Base-by-base conservation (phyloP, 2,113 vertebrate genomes). In the Aramus guarauna region DNA sequence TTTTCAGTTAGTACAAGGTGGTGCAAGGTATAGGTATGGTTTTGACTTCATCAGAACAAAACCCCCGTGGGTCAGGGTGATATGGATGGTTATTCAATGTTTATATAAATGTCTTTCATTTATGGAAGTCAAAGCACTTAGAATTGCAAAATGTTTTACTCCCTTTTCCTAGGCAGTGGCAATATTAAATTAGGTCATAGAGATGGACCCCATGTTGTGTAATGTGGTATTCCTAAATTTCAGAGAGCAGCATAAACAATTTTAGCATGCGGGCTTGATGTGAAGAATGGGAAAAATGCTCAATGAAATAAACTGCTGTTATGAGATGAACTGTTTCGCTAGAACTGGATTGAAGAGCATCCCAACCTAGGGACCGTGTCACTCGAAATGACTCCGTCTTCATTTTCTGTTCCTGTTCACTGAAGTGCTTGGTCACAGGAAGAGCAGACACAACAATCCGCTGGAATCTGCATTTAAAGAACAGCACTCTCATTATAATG, bases 391-490 rank as follows among this genome's bases (percentile, higher is more conserved):
- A 34, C n/a, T 22, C 30, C 22, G 3, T 39, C 24, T 75, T 78
- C 36, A 4, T 34, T 85, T 87, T 66, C 72, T 77, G 36, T 77
- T 84, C 36, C 85, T 37, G 27, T 12, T 87, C 95, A 88, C 97
- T 94, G 59, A 95, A 95, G 94, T 83, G 90, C 97, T 96, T 39
- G 94, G 90, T 84, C 85, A 32, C 60, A 74, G 95, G 80, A 74
- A 91, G 91, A 73, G 77, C 78, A 88, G 86, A 78, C 90, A 71
- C 93, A 86, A 15, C 64, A 60, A 4, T 41, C 36, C 6, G 80
- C 68, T 84, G 10, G 32, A 48, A 53, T 7, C 86, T 43, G 66
- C 50, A 34, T 47, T 86, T 60, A 32, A 73, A 90, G 52, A 83
- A 64, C 76, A 85, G 16, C 27, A 27, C 94, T 85, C 26, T 84